A percentile compares a stretch with the other conserved stretches of the same genome.
Evolutionary conservation across 2,888 invertebrate species (phyloP).

Genomic region (Plebejus melissa): DNA sequence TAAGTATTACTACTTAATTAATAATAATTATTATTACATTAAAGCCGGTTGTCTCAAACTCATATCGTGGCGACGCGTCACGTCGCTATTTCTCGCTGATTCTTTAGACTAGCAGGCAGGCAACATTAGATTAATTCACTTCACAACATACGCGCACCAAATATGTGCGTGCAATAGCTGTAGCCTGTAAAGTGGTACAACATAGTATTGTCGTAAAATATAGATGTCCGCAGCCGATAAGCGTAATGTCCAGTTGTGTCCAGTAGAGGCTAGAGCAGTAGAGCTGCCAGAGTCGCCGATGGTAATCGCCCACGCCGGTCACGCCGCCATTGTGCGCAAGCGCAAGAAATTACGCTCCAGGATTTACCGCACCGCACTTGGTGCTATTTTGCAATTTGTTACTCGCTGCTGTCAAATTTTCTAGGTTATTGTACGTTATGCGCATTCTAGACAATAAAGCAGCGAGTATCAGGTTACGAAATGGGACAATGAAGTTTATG

Average conservation of each 20-base stretch:
- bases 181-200: constrained; percentile 11
- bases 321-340: constrained; percentile 66
- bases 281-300: constrained; percentile 43
- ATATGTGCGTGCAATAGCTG: constrained; percentile 2
- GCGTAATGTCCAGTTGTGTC: constrained; percentile 26
- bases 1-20: too few species aligned
- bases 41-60: neutral
- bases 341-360: constrained; percentile 57
- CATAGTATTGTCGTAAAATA: constrained; percentile 26
- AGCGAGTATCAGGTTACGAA: neutral
- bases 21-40: too few species aligned
- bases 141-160: neutral
- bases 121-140: neutral
- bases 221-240: constrained; percentile 30
- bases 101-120: neutral
- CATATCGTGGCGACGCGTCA: neutral
- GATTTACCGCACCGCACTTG: constrained; percentile 20
- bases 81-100: neutral
- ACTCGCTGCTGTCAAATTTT: constrained; percentile 13
- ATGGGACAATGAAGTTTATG: neutral
- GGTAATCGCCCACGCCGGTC: constrained; percentile 60
- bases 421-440: constrained; percentile 10
- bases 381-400: constrained; percentile 16
- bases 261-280: neutral
- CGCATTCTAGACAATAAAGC: constrained; percentile 18